A percentile compares a stretch with the other conserved stretches of the same genome.
phyloP scores from a whole-genome alignment of 2,888 invertebrate genomes.

The Mythimna lalbum region DNA sequence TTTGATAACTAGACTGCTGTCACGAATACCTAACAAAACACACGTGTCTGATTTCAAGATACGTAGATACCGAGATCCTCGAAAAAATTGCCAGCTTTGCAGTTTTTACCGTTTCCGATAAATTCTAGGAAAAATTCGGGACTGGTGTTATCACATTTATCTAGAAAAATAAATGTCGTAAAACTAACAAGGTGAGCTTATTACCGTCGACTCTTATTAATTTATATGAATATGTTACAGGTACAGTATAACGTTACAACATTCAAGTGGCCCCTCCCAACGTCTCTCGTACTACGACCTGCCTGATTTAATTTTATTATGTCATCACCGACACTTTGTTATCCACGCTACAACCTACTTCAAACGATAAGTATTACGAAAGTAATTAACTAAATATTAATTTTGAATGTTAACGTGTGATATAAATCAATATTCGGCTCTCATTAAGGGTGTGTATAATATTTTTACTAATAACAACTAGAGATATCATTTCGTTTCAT shows the following conservation, averaged over 20 bases:
- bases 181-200: constrained; percentile 42
- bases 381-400: constrained; percentile 7
- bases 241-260: constrained; percentile 34
- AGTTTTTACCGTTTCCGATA: constrained; percentile 26
- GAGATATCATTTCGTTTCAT: no score
- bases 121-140: constrained; percentile 16
- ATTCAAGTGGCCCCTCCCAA: constrained; percentile 18
- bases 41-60: constrained; percentile 6
- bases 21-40: constrained; percentile 1
- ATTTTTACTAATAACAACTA: no score
- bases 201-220: constrained; percentile 40
- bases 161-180: constrained; percentile 40
- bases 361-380: constrained; percentile 9
- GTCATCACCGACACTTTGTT: constrained; percentile 3
- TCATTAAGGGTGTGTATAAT: no score
- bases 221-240: constrained; percentile 43
- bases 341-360: neutral
- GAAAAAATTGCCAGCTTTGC: constrained; percentile 12
- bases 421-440: neutral
- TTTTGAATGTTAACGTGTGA: neutral
- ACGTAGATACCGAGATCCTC: neutral
- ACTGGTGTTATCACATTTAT: constrained; percentile 19
- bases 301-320: constrained; percentile 15
- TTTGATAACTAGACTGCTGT: neutral
- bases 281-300: neutral